phyloP scores from a whole-genome alignment of 1,140 invertebrate species.

The Sitodiplosis mosellana region DNA sequence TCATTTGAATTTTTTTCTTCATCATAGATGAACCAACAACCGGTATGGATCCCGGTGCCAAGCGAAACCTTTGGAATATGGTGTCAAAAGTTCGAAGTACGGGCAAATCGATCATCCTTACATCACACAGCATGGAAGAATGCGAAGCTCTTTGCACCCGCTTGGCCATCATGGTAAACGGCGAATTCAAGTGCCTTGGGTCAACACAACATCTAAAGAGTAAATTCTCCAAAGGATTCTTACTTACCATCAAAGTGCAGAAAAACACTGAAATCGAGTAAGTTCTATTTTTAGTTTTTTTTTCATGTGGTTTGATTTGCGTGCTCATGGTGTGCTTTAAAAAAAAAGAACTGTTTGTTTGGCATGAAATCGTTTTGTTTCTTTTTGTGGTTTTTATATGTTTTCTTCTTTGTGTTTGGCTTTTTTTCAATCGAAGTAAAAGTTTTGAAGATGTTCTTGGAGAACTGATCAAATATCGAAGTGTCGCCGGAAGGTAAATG shows the following conservation, averaged over 20 bases:
- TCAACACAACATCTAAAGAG: conserved; percentile 43
- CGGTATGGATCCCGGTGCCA: conserved; percentile 68
- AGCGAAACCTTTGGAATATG: conserved; percentile 60
- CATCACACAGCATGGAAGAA: conserved; percentile 71
- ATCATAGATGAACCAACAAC: conserved; percentile 57
- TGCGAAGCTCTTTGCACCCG: conserved; percentile 74
- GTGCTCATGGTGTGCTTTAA: no score
- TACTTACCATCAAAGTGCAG: conserved; percentile 22
- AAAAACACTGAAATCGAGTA: conserved; percentile 5
- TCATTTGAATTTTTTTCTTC: no score
- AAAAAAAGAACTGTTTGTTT: no score
- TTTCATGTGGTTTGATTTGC: no score
- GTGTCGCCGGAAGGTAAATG: background rate
- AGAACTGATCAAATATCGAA: conserved; percentile 1
- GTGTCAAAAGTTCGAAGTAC: conserved; percentile 36
- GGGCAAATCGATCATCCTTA: conserved; percentile 55
- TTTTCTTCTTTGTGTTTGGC: no score
- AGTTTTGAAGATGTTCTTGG: conserved; percentile 6
- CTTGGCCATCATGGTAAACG: conserved; percentile 76
- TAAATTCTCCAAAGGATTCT: conserved; percentile 34
- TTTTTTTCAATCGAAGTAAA: no score
- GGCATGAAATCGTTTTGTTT: no score
- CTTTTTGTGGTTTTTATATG: no score
- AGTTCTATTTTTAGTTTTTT: no score
- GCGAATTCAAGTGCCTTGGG: conserved; percentile 52